Base-by-base conservation (phyloP, 1,140 invertebrate species). In the Lepidurus packardi region DNA sequence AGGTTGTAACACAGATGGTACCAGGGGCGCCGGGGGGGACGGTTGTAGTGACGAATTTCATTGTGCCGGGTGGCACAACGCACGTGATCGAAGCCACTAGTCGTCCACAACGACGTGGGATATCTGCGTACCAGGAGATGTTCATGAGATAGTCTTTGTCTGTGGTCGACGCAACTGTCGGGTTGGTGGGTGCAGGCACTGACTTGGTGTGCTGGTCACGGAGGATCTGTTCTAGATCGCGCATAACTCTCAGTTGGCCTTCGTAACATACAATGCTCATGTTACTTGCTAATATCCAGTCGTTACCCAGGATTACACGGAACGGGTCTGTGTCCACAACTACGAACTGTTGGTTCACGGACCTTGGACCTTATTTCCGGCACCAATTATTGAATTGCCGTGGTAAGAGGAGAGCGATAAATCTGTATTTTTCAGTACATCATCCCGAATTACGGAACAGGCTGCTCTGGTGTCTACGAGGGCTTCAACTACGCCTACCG, bases 401-500 rank as follows among this genome's bases (percentile, higher is more conserved):
- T 44, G 43, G 21, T 47, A 16, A 77, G 45, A 8, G 4, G 76
- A 24, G 47, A 16, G 25, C 7, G 8, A 8, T 10, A 8, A 8
- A 25, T 21, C n/a, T 77, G 34, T 73, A 11, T 47, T 21, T 45
- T 47, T 10, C 43, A 53, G 7, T 7, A 77, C 76, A 65, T 77
- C 76, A 41, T 21, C 21, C 13, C 75, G 11, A 41, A 77, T 77
- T 21, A 77, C 76, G 34, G 41, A 43, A 16, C 43, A 43, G n/a
- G 41, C 24, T 13, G 76, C 76, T 9, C 76, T 45, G 11, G 43
- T 65, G n/a, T 77, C 76, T 47, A 21, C 45, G 8, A 77, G 42
- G 1, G 41, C 43, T 34, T 77, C 76, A 47, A 47, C 45, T 47
- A 16, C 16, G 45, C 45, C 45, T 34, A 47, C 45, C 16, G 10